Percentiles rank a stretch among this genome's conserved stretches.
phyloP scores from a whole-genome alignment of 2,797 vertebrate genomes.

The Acanthurus tractus region DNA sequence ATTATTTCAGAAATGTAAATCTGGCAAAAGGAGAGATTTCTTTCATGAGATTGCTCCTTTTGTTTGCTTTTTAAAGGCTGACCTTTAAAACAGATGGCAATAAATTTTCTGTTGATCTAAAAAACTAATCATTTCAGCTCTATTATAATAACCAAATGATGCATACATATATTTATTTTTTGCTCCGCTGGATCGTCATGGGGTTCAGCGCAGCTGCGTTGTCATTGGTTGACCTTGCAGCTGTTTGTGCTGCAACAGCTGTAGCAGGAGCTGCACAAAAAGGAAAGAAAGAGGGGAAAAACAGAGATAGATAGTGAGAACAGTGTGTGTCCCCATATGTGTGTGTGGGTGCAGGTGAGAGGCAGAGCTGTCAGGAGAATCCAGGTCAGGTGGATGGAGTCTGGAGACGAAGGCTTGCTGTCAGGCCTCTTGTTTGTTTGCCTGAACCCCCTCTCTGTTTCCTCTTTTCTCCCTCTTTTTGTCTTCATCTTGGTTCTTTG shows the following conservation, averaged over 20 bases:
- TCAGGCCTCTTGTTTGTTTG: conserved; percentile 9
- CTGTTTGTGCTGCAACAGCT: conserved; percentile 31
- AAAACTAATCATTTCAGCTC: neutral
- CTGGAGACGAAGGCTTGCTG: conserved; percentile 21
- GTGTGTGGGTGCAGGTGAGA: conserved; percentile 14
- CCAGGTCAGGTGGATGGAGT: conserved; percentile 49
- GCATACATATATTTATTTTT: neutral
- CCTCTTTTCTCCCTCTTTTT: neutral
- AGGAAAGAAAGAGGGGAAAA: neutral
- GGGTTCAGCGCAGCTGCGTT: conserved; percentile 10
- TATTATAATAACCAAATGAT: neutral
- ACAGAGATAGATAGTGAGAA: too few species aligned
- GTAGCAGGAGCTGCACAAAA: neutral
- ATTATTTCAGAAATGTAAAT: too few species aligned
- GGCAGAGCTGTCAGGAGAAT: conserved; percentile 50
- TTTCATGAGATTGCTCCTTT: too few species aligned
- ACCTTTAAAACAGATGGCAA: neutral
- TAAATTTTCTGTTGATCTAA: neutral
- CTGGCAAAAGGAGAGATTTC: too few species aligned
- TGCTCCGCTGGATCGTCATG: neutral
- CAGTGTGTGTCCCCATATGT: neutral
- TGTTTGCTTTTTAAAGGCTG: too few species aligned
- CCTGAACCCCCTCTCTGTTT: neutral
- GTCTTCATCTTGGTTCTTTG: neutral
- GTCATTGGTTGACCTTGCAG: conserved; percentile 61